A percentile compares a stretch with the other conserved stretches of the same genome.
These are phyloP conservation scores for Sesamia inferens DNA, from an alignment of 2,888 invertebrate species.

Conservation along the genomic window DNA sequence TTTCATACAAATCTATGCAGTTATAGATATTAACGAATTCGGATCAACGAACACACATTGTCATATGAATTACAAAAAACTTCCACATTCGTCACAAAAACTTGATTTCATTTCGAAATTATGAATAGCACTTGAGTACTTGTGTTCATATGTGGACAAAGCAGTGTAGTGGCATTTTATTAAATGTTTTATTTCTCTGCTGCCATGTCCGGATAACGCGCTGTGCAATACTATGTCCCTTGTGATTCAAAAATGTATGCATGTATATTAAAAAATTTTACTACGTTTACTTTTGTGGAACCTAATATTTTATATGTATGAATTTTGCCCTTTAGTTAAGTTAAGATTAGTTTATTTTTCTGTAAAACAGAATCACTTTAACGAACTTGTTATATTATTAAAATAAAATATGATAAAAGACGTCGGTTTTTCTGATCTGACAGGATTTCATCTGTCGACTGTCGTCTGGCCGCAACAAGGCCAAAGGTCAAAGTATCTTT, in stretches of 20 bases:
- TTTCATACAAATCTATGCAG: too few species aligned
- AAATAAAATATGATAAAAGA: too few species aligned
- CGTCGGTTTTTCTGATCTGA: too few species aligned
- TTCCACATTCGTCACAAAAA: conserved; percentile 19
- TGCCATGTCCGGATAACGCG: conserved; percentile 8
- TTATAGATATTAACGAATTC: neutral
- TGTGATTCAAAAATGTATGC: conserved; percentile 30
- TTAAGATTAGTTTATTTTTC: too few species aligned
- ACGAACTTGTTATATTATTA: too few species aligned
- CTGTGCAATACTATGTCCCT: conserved; percentile 9
- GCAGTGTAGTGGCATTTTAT: conserved; percentile 76
- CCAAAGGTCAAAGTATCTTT: too few species aligned
- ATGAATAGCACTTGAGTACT: conserved; percentile 73
- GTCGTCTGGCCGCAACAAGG: too few species aligned
- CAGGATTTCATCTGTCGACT: too few species aligned
- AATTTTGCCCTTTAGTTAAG: too few species aligned
- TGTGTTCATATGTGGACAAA: conserved; percentile 69
- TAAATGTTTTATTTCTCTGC: conserved; percentile 69
- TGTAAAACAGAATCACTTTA: too few species aligned
- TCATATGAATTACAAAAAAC: conserved; percentile 17
- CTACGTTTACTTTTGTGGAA: neutral
- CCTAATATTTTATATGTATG: neutral
- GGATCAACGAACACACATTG: neutral
- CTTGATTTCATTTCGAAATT: conserved; percentile 66
- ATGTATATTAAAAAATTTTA: neutral